Evolutionary conservation across 2,888 invertebrate genomes (phyloP).

Genomic region (Pachydiplax longipennis): DNA sequence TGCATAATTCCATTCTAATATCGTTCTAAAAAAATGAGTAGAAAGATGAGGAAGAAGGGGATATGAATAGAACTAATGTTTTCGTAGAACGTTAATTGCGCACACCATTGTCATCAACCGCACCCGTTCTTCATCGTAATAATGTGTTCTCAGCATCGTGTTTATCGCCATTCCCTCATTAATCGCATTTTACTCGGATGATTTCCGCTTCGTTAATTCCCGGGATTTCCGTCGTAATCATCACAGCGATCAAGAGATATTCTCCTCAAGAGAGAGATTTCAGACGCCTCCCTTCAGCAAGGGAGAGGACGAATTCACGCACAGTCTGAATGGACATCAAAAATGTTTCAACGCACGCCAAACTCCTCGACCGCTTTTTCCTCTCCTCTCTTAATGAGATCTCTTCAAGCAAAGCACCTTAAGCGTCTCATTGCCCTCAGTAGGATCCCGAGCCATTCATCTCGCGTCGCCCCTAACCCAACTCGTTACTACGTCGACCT

Average conservation of each 20-base stretch:
- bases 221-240: no score
- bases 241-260: neutral
- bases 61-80: no score
- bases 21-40: no score
- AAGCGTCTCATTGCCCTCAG: constrained; percentile 10
- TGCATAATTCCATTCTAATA: no score
- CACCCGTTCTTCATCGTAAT: no score
- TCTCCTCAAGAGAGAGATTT: neutral
- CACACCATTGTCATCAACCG: no score
- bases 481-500: neutral
- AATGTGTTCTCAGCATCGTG: no score
- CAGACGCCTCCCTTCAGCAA: neutral
- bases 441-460: neutral
- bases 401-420: neutral
- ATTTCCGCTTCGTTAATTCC: no score
- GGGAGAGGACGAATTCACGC: neutral
- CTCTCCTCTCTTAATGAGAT: neutral
- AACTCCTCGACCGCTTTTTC: neutral
- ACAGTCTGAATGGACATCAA: neutral
- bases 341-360: neutral
- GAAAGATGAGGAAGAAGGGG: no score
- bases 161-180: no score
- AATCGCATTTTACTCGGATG: no score
- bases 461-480: neutral
- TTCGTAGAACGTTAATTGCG: no score